Evolutionary conservation across 37 sponge, comb jelly and placozoan genomes (phyloP).

Genomic region (Ianthella basta): DNA sequence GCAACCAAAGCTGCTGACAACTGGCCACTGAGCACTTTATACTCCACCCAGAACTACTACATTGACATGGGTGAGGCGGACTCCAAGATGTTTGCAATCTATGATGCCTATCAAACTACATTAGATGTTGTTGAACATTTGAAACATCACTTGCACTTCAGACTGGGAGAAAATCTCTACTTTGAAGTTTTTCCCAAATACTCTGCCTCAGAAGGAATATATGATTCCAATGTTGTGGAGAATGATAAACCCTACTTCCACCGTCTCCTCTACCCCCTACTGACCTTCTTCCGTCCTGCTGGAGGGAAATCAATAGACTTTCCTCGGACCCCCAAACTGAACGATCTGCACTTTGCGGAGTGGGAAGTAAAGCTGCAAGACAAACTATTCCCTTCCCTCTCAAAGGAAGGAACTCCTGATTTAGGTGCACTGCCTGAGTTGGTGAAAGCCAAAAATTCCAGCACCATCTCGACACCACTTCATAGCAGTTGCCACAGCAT

Average conservation of each 20-base stretch:
- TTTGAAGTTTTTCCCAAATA: constrained; percentile 39
- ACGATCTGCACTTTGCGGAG: not conserved
- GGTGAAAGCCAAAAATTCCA: not conserved
- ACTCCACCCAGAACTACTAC: constrained; percentile 69
- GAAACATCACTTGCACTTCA: constrained; percentile 32
- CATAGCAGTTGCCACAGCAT: not conserved
- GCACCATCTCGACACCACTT: not conserved
- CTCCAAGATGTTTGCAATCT: constrained; percentile 31
- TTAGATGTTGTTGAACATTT: constrained; percentile 39
- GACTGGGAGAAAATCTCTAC: constrained; percentile 33
- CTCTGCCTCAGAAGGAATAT: constrained; percentile 11
- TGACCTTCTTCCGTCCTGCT: constrained; percentile 43
- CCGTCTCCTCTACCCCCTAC: constrained; percentile 45
- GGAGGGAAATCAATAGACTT: constrained; percentile 18
- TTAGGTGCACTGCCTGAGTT: not conserved
- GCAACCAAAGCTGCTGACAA: not conserved
- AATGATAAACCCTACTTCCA: not conserved
- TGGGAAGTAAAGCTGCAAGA: not conserved
- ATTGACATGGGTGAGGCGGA: constrained; percentile 67
- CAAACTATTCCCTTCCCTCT: not conserved
- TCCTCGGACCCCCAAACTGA: not conserved
- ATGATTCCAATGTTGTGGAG: not conserved
- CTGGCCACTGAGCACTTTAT: not conserved
- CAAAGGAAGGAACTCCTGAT: not conserved
- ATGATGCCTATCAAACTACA: constrained; percentile 30